Evolutionary conservation across 2,888 invertebrate species (phyloP).

Genomic region (Mythimna pallens): DNA sequence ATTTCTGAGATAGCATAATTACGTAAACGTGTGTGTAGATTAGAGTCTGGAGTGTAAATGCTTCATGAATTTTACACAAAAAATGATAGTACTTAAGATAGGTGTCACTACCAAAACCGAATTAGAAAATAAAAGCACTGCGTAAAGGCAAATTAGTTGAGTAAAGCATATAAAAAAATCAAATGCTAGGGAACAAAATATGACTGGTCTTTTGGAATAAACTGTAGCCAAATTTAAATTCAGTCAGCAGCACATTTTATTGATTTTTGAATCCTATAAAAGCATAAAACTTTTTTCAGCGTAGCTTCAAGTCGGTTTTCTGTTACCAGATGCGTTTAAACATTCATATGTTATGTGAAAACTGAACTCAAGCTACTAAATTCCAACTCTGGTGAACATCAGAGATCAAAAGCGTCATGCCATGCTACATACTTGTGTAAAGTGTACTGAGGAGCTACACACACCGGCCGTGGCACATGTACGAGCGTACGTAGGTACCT

Average conservation of each 20-base stretch:
- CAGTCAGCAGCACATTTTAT: neutral
- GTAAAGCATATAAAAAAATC: no score
- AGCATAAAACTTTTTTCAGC: neutral
- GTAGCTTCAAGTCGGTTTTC: conserved; percentile 1
- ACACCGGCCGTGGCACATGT: conserved; percentile 26
- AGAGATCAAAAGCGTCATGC: conserved; percentile 55
- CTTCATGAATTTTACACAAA: conserved; percentile 10
- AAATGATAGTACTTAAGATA: neutral
- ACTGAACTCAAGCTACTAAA: conserved; percentile 37
- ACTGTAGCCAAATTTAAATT: neutral
- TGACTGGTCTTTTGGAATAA: neutral
- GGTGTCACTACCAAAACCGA: no score
- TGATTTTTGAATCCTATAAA: neutral
- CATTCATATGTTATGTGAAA: conserved; percentile 26
- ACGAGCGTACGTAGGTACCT: conserved; percentile 27
- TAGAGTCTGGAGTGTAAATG: neutral
- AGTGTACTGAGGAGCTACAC: conserved; percentile 5
- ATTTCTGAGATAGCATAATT: conserved; percentile 43
- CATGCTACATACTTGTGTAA: conserved; percentile 22
- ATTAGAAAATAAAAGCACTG: no score
- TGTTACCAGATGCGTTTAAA: conserved; percentile 8
- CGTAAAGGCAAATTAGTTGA: no score
- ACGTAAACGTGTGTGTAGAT: conserved; percentile 31
- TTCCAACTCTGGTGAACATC: conserved; percentile 50
- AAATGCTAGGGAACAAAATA: no score